Conservation (phyloP, 2,888 invertebrate species). For the Ectobius pallidus region DNA sequence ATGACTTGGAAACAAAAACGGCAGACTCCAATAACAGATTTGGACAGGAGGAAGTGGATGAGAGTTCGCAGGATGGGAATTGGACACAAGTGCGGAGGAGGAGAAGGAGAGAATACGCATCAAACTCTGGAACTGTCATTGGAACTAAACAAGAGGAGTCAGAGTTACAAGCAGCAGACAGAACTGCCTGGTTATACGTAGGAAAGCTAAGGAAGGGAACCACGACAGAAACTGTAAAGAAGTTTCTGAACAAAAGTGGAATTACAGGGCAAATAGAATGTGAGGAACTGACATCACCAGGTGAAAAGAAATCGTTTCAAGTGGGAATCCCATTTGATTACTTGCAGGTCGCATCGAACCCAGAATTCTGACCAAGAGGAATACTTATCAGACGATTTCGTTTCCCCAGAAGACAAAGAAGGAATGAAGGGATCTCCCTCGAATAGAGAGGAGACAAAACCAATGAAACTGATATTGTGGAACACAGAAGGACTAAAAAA, state of each 20-base stretch:
- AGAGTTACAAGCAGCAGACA: background rate
- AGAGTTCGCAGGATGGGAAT: too few species aligned
- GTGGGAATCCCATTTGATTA: background rate
- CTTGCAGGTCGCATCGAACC: background rate
- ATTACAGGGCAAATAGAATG: background rate
- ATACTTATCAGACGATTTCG: background rate
- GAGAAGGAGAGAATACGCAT: too few species aligned
- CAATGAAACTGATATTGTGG: background rate
- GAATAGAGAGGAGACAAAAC: background rate
- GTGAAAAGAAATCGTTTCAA: background rate
- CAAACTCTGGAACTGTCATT: too few species aligned
- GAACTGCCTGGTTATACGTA: background rate
- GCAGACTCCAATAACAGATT: too few species aligned
- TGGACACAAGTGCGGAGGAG: too few species aligned
- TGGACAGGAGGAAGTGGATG: too few species aligned
- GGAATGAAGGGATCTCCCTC: background rate
- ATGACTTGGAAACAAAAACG: too few species aligned
- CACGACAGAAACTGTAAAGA: background rate
- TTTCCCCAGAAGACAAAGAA: background rate
- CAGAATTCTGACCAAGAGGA: background rate
- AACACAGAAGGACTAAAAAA: background rate
- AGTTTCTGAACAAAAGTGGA: background rate
- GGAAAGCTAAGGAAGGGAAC: background rate
- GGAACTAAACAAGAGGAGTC: background rate
- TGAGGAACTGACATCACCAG: background rate